Conservation (phyloP, 2,797 vertebrate species). For the Semaprochilodus insignis region DNA sequence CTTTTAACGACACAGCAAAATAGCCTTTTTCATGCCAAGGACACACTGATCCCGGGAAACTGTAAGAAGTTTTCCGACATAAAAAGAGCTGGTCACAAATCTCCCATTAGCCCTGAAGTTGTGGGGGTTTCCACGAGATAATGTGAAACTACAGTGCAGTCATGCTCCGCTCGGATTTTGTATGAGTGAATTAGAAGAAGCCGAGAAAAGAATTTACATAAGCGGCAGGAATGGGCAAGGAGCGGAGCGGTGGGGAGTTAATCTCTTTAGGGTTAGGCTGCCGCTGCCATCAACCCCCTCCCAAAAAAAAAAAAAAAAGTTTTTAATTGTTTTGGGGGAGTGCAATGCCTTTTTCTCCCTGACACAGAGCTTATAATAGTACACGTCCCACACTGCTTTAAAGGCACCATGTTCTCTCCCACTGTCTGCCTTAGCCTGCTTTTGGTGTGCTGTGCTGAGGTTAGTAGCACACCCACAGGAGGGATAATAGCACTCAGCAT, state of each 20-base stretch:
- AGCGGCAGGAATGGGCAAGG: conserved; percentile 13
- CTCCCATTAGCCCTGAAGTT: conserved; percentile 12
- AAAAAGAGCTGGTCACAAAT: conserved; percentile 32
- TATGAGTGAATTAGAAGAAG: conserved; percentile 28
- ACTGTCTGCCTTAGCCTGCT: conserved; percentile 14
- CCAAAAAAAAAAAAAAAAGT: conserved; percentile 4
- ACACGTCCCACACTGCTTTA: conserved; percentile 2
- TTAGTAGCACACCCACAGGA: conserved; percentile 45
- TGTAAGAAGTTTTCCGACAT: conserved; percentile 6
- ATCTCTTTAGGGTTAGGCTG: conserved; percentile 16
- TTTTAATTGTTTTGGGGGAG: conserved; percentile 37
- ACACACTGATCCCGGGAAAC: conserved; percentile 30
- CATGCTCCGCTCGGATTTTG: background rate
- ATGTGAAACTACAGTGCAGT: conserved; percentile 22
- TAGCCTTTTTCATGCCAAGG: conserved; percentile 21
- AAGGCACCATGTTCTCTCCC: conserved; percentile 17
- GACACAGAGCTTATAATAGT: conserved; percentile 23
- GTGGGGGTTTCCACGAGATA: conserved; percentile 11
- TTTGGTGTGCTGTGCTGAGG: conserved; percentile 9
- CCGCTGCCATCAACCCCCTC: conserved; percentile 6
- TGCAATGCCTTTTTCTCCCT: conserved; percentile 20
- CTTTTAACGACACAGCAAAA: conserved; percentile 1
- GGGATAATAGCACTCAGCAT: conserved; percentile 49
- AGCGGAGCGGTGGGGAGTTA: conserved; percentile 16
- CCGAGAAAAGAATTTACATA: conserved; percentile 29